Percentiles rank a stretch among this genome's conserved stretches.
Evolutionary conservation across 2,888 invertebrate genomes (phyloP).

Genomic region (Eupithecia subfuscata): DNA sequence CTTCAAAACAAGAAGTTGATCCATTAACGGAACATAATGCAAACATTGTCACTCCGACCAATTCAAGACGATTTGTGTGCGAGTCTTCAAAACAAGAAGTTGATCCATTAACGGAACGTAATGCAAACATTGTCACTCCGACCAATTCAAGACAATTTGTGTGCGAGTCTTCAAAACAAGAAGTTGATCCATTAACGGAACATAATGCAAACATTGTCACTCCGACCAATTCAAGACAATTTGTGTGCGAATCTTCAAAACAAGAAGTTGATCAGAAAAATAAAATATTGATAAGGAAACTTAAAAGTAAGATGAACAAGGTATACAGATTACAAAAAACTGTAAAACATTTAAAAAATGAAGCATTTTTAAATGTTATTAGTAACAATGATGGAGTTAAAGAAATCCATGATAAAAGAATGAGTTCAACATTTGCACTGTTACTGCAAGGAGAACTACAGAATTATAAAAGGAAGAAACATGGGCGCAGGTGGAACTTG

Average conservation of each 20-base stretch:
- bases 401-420: conserved; percentile 2
- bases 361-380: conserved; percentile 2
- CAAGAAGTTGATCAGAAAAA: background rate
- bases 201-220: no score
- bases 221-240: no score
- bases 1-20: no score
- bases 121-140: no score
- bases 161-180: background rate
- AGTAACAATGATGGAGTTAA: conserved; percentile 1
- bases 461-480: conserved; percentile 14
- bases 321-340: conserved; percentile 5
- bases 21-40: no score
- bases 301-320: conserved; percentile 2
- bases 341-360: conserved; percentile 4
- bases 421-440: conserved; percentile 1
- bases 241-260: no score
- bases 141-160: no score
- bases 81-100: no score
- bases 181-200: no score
- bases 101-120: no score
- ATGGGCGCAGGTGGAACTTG: conserved; percentile 19
- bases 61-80: no score
- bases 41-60: no score
- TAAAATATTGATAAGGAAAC: conserved; percentile 1
- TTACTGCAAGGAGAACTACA: conserved; percentile 4